Conservation (phyloP, 2,888 invertebrate species). For the Papilio protenor region DNA sequence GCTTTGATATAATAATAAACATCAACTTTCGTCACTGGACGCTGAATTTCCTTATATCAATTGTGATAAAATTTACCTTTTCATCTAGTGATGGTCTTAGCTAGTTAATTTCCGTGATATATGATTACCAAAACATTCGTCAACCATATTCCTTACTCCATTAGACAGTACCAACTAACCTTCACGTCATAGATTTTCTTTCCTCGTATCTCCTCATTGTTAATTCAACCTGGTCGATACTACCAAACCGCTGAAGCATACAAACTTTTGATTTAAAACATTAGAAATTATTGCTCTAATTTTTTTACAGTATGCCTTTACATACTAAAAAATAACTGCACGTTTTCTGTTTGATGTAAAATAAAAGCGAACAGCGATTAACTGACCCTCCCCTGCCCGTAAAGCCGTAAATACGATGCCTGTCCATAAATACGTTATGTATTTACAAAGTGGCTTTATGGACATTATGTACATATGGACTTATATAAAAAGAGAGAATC, state of each 20-base stretch:
- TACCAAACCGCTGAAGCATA: background rate
- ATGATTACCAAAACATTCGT: background rate
- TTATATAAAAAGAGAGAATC: background rate
- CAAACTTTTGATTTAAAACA: background rate
- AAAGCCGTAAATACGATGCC: constrained; percentile 14
- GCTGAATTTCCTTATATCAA: background rate
- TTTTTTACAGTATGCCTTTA: background rate
- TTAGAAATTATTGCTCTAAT: background rate
- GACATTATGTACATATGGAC: background rate
- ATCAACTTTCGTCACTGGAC: background rate
- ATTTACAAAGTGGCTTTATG: constrained; percentile 4
- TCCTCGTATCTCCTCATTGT: background rate
- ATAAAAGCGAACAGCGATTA: background rate
- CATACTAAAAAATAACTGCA: background rate
- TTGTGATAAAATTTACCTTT: background rate
- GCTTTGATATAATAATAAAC: background rate
- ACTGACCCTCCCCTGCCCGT: constrained; percentile 1
- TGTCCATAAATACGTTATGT: constrained; percentile 11
- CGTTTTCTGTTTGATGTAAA: background rate
- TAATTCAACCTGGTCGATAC: background rate
- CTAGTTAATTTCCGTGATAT: background rate
- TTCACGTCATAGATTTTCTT: background rate
- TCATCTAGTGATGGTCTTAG: background rate
- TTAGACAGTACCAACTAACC: background rate
- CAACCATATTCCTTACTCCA: background rate